These are phyloP conservation scores for Chauna torquata DNA, from an alignment of 2,113 vertebrate genomes.

Conservation along the genomic window DNA sequence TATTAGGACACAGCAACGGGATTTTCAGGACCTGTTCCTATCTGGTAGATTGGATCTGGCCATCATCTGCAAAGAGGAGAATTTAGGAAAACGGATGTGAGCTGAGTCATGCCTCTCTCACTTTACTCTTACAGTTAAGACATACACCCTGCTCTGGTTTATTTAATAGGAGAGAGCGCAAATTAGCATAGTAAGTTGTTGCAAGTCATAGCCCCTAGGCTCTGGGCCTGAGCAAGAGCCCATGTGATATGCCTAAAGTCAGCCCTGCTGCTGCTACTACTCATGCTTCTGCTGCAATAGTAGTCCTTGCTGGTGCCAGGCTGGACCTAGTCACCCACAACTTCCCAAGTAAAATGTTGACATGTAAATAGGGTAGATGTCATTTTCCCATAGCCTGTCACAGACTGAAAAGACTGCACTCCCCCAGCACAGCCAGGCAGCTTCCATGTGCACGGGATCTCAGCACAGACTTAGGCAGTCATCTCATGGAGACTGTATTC, in stretches of 20 bases:
- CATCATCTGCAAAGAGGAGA: background rate
- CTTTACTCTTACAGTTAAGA: background rate
- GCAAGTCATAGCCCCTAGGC: background rate
- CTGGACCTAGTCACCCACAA: background rate
- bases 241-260: background rate
- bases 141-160: background rate
- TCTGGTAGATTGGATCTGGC: background rate
- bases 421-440: background rate
- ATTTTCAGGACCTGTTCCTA: background rate
- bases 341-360: background rate
- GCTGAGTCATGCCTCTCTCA: background rate
- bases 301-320: background rate
- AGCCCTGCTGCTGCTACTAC: background rate
- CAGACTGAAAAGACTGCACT: background rate
- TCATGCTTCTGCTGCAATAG: background rate
- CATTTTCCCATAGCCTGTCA: background rate
- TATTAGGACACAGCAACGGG: background rate
- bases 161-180: background rate
- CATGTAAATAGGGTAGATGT: rapidly evolving
- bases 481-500: background rate
- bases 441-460: background rate
- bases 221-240: background rate
- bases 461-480: rapidly evolving
- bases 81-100: background rate
- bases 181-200: background rate